Conservation (phyloP, 2,888 invertebrate species). For the Anagyrus pseudococci region DNA sequence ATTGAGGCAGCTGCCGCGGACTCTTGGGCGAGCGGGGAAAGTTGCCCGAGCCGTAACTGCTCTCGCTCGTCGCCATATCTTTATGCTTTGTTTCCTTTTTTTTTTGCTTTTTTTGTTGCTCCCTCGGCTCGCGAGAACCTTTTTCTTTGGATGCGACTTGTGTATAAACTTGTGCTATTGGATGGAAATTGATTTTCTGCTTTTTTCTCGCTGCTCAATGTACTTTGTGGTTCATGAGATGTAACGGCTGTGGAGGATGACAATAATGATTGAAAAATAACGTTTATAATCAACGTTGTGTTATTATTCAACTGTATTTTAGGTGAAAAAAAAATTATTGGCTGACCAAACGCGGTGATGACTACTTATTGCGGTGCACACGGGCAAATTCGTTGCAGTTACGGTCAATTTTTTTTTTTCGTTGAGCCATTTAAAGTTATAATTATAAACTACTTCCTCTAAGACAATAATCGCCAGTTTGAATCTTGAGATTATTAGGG, state of each 20-base stretch:
- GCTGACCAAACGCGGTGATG: too few species aligned
- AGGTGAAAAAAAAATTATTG: too few species aligned
- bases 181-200: neutral
- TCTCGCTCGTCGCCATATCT: slow-evolving; percentile 20
- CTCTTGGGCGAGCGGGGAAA: slow-evolving; percentile 63
- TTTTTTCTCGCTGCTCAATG: neutral
- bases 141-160: neutral
- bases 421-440: too few species aligned
- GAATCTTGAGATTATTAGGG: too few species aligned
- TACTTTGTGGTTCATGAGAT: neutral
- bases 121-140: neutral
- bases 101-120: neutral
- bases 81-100: neutral
- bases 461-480: too few species aligned
- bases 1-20: slow-evolving; percentile 66
- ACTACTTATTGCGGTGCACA: too few species aligned
- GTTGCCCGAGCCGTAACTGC: neutral
- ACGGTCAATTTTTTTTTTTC: too few species aligned
- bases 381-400: too few species aligned
- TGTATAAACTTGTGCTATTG: neutral
- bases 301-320: too few species aligned
- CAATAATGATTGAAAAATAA: too few species aligned
- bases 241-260: neutral
- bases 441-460: too few species aligned
- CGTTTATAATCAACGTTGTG: too few species aligned